Percentiles rank a stretch among this genome's conserved stretches.
Evolutionary conservation across 1,140 invertebrate genomes (phyloP).

Genomic region (Drosophila seguyi): DNA sequence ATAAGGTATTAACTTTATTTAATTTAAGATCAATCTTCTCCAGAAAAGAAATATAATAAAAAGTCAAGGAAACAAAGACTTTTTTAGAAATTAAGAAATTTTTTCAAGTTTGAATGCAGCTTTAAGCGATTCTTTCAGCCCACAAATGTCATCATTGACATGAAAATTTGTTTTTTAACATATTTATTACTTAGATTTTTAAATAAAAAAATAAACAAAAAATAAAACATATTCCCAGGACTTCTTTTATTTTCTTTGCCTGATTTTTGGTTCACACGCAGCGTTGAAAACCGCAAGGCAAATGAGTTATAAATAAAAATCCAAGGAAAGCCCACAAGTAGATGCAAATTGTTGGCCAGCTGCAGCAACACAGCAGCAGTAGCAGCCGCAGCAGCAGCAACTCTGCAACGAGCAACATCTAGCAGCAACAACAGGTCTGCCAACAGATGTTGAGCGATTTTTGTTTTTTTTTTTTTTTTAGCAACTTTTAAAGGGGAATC

Average conservation of each 20-base stretch:
- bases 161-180: no score
- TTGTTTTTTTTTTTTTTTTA: neutral
- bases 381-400: slow-evolving; percentile 26
- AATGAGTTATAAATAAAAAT: slow-evolving; percentile 35
- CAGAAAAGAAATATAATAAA: neutral
- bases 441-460: slow-evolving; percentile 71
- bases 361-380: slow-evolving; percentile 42
- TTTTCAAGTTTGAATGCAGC: no score
- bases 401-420: slow-evolving; percentile 55
- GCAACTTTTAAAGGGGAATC: neutral
- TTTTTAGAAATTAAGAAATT: neutral
- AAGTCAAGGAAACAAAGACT: neutral
- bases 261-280: slow-evolving; percentile 62
- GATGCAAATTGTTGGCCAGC: slow-evolving; percentile 70
- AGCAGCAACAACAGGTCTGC: slow-evolving; percentile 44
- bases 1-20: neutral
- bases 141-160: neutral
- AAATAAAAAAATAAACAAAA: no score
- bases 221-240: slow-evolving; percentile 19
- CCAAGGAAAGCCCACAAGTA: slow-evolving; percentile 76
- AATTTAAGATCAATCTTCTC: neutral
- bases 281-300: slow-evolving; percentile 45
- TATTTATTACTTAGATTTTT: neutral
- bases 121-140: neutral
- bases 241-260: neutral